These are phyloP conservation scores for Pseudomyrmex cubaensis DNA, from an alignment of 1,140 invertebrate species.

Conservation along the genomic window DNA sequence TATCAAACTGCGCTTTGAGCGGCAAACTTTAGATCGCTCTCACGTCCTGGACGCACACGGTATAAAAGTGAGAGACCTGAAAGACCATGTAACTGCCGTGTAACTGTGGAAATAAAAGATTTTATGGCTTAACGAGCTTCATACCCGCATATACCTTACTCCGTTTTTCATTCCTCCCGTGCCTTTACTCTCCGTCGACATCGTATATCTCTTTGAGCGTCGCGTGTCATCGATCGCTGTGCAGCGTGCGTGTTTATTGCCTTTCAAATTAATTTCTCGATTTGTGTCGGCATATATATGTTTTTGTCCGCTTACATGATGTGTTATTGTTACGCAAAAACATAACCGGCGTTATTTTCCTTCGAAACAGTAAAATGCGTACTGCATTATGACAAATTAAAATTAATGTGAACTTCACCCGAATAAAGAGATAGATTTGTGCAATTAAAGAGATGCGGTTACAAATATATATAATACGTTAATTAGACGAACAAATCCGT, in stretches of 20 bases:
- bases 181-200: not conserved
- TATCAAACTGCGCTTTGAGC: not conserved
- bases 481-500: constrained; percentile 4
- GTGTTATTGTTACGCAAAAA: no score
- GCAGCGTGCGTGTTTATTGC: not conserved
- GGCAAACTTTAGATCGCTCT: constrained; percentile 3
- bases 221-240: no score
- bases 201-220: not conserved
- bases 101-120: constrained; percentile 30
- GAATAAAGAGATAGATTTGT: not conserved
- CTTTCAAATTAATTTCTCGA: not conserved
- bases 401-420: constrained; percentile 4
- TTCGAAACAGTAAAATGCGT: not conserved
- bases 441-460: not conserved
- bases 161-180: not conserved
- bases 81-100: not conserved
- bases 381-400: not conserved
- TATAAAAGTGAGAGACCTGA: not conserved
- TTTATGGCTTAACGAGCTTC: constrained; percentile 13
- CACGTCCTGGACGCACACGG: not conserved
- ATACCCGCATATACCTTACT: not conserved
- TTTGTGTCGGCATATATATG: not conserved
- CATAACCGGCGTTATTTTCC: not conserved
- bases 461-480: constrained; percentile 6
- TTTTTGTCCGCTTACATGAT: no score